Base-by-base conservation (phyloP, 1,140 invertebrate genomes). In the Calliphora vicina region DNA sequence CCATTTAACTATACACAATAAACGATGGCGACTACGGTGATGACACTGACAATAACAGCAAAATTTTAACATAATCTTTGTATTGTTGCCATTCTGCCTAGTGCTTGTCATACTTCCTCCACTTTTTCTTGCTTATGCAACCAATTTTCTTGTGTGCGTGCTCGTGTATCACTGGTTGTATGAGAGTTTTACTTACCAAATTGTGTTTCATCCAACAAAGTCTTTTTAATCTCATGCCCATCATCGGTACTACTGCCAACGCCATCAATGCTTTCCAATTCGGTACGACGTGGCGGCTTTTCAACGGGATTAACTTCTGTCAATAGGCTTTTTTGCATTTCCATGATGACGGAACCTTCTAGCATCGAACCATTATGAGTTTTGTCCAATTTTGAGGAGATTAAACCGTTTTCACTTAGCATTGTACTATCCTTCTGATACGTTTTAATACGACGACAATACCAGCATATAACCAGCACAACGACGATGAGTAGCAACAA, bases 271-370 rank as follows among this genome's bases (percentile, higher is more conserved):
- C 94, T 94, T 1, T 94, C 93, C 26, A 94, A 93, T 50, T 93
- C 93, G n/a, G 94, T 94, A 82, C 94, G 91, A 23, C 95, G 91
- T 0, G 95, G 94, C 1, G 95, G 95, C 85, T 96, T 96, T 45
- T 95, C 93, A 0, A 96, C 94, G 0, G 96, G 95, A 91, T 96
- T 96, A 20, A 96, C 95, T 20, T 95, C 94, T 1, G 95, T 95
- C 78, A 96, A 94, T 1, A 96, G 91, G 83, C 94, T 95, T 88
- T 96, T 97, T 85, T 96, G 95, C 91, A 95, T 94, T 86, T 96
- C 95, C 50, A 93, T 92, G 43, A 93, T 93, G 1, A 93, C 92
- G 84, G 90, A 93, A 87, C 92, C 93, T 83, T 91, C 91, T 76
- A 94, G 92, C 83, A 93, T 91, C 45, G 93, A 93, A 43, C 93